phyloP scores from a whole-genome alignment of 2,888 invertebrate species.

The Tuta absoluta region DNA sequence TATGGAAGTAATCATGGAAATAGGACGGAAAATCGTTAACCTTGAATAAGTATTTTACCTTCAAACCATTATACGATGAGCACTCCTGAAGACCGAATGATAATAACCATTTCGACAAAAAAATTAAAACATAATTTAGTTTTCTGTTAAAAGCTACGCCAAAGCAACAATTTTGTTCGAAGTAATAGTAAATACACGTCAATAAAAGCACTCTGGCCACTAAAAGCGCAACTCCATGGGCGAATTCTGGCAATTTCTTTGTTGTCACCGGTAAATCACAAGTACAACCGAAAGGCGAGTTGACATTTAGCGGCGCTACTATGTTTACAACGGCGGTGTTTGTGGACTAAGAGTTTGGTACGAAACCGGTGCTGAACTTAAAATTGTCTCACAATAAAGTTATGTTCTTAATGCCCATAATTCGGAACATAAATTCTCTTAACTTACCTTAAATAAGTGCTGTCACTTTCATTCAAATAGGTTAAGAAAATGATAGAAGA shows the following conservation, averaged over 20 bases:
- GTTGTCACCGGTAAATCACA: slow-evolving; percentile 53
- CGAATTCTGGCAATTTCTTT: slow-evolving; percentile 36
- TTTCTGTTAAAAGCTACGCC: slow-evolving; percentile 2
- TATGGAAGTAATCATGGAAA: too few relatives aligned
- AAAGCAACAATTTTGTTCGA: background rate
- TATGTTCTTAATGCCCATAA: too few relatives aligned
- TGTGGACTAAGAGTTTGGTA: background rate
- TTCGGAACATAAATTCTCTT: too few relatives aligned
- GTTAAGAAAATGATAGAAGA: too few relatives aligned
- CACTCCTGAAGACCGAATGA: background rate
- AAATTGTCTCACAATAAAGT: background rate
- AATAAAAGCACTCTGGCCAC: slow-evolving; percentile 10
- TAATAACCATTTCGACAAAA: background rate
- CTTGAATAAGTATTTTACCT: too few relatives aligned
- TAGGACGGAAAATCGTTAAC: too few relatives aligned
- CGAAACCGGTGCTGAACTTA: background rate
- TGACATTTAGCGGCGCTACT: slow-evolving; percentile 11
- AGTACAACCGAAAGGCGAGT: slow-evolving; percentile 52
- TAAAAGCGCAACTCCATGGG: slow-evolving; percentile 18
- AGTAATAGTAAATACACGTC: slow-evolving; percentile 6
- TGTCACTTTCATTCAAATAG: too few relatives aligned
- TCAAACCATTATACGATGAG: too few relatives aligned
- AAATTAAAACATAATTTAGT: background rate
- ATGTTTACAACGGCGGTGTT: background rate
- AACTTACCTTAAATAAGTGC: too few relatives aligned